Percentiles rank a stretch among this genome's conserved stretches.
Evolutionary conservation across 2,888 invertebrate species (phyloP).

Genomic region (Neuroscelio doddi): DNA sequence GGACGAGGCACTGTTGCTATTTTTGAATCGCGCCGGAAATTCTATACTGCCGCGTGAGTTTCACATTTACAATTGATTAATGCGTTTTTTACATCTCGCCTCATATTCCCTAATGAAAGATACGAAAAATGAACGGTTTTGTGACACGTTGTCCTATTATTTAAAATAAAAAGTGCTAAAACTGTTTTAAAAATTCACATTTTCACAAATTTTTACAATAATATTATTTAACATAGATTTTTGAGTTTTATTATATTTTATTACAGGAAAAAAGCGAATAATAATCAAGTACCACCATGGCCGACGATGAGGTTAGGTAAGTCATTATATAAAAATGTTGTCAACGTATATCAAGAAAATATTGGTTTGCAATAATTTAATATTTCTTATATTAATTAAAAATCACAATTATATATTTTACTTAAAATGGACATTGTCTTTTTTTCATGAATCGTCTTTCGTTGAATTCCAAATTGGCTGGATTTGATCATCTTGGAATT

Average conservation of each 20-base stretch:
- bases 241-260: conserved; percentile 6
- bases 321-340: conserved; percentile 63
- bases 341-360: conserved; percentile 42
- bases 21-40: conserved; percentile 67
- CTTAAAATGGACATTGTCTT: conserved; percentile 22
- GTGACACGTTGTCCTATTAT: too few species aligned
- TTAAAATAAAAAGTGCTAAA: neutral
- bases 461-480: conserved; percentile 15
- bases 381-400: too few species aligned
- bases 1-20: conserved; percentile 69
- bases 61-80: conserved; percentile 28
- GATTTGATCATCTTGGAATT: conserved; percentile 11
- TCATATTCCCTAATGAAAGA: neutral
- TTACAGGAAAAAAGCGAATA: conserved; percentile 66
- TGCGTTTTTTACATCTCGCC: conserved; percentile 16
- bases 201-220: neutral
- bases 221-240: neutral
- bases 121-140: too few species aligned
- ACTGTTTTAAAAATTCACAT: neutral
- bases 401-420: conserved; percentile 24
- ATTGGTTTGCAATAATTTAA: neutral
- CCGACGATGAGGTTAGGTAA: conserved; percentile 96
- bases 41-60: conserved; percentile 56
- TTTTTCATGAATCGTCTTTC: conserved; percentile 20
- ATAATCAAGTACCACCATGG: conserved; percentile 80